Percentiles rank a stretch among this genome's conserved stretches.
Evolutionary conservation across 2,888 invertebrate species (phyloP).

Genomic region (Hirtodrosophila cameraria): DNA sequence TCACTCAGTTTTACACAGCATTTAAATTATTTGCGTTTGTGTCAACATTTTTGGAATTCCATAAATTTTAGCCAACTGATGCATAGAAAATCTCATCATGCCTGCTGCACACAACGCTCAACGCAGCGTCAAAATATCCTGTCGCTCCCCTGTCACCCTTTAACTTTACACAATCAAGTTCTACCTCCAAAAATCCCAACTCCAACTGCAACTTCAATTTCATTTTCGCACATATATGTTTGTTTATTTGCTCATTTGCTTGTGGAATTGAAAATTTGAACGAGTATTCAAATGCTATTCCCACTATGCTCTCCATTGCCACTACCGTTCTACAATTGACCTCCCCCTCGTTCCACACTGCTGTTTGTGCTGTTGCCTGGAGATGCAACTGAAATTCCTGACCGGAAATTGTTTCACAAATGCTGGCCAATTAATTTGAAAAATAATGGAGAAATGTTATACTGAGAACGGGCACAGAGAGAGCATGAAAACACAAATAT

Average conservation of each 20-base stretch:
- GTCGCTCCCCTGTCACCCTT: neutral
- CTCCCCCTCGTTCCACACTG: neutral
- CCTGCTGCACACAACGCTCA: conserved; percentile 23
- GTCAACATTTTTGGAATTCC: conserved; percentile 73
- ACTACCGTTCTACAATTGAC: neutral
- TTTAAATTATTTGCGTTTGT: conserved; percentile 74
- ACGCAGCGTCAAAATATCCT: conserved; percentile 25
- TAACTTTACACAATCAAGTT: neutral
- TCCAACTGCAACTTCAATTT: too few relatives aligned
- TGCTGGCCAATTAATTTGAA: conserved; percentile 69
- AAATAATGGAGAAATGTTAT: conserved; percentile 51
- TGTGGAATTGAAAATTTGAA: conserved; percentile 54
- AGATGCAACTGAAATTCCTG: conserved; percentile 65
- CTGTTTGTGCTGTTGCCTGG: conserved; percentile 30
- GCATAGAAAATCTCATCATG: conserved; percentile 46
- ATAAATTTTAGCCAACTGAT: conserved; percentile 65
- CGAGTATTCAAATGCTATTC: conserved; percentile 39
- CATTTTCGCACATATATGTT: neutral
- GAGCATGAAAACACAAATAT: conserved; percentile 6
- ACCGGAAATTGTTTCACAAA: conserved; percentile 79
- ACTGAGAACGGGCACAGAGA: neutral
- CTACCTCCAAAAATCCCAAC: neutral
- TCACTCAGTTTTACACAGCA: conserved; percentile 58
- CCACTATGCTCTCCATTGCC: neutral
- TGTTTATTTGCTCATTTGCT: conserved; percentile 36